These are phyloP conservation scores for Caenorhabditis sp. DNA, from an alignment of 2,888 invertebrate species.

Conservation along the genomic window DNA sequence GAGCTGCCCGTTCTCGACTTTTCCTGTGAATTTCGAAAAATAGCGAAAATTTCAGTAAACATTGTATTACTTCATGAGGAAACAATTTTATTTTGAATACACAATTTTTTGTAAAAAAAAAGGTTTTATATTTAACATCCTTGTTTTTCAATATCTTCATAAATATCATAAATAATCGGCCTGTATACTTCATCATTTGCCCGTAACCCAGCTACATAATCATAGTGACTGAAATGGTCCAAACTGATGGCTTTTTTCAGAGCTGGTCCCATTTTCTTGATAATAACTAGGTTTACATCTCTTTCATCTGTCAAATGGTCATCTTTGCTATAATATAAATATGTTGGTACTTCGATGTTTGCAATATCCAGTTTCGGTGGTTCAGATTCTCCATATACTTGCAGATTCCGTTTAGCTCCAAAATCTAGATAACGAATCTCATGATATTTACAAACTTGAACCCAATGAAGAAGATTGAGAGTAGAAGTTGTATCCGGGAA, in stretches of 20 bases:
- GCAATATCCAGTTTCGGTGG: slow-evolving; percentile 30
- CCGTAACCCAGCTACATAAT: slow-evolving; percentile 35
- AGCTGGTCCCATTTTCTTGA: slow-evolving; percentile 30
- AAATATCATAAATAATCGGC: slow-evolving; percentile 36
- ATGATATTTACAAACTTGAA: slow-evolving; percentile 37
- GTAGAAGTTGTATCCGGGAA: slow-evolving; percentile 35
- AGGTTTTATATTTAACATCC: too few species aligned
- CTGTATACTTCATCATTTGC: slow-evolving; percentile 38
- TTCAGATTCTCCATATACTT: slow-evolving; percentile 18
- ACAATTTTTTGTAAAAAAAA: too few species aligned
- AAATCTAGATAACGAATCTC: slow-evolving; percentile 25
- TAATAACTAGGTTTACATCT: slow-evolving; percentile 20
- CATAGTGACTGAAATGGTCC: slow-evolving; percentile 40
- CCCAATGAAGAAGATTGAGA: slow-evolving; percentile 34
- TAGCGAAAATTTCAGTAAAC: too few species aligned
- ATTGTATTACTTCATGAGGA: too few species aligned
- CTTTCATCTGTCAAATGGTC: slow-evolving; percentile 25
- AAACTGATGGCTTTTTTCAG: slow-evolving; percentile 24
- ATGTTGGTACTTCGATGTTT: slow-evolving; percentile 33
- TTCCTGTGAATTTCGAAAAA: too few species aligned
- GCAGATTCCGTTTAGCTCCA: slow-evolving; percentile 18
- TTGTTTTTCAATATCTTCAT: slow-evolving; percentile 17
- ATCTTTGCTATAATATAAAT: slow-evolving; percentile 32
- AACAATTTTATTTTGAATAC: too few species aligned
- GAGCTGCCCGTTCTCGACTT: too few species aligned